These are phyloP conservation scores for Digitonthophagus gazella DNA, from an alignment of 2,888 invertebrate species.

Conservation along the genomic window DNA sequence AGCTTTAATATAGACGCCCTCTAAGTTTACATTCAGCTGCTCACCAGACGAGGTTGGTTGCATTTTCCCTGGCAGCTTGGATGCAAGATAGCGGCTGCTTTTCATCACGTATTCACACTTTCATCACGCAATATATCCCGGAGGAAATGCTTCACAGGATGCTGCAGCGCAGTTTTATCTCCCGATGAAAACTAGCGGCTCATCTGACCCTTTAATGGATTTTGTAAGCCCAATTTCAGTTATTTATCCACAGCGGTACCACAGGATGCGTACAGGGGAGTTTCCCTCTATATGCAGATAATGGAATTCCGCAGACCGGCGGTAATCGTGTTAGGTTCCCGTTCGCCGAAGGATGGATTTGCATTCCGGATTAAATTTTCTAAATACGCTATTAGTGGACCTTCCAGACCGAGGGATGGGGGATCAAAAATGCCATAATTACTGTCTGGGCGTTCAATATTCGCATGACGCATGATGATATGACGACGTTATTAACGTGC, in stretches of 20 bases:
- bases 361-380: constrained; percentile 38
- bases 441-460: no score
- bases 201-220: constrained; percentile 36
- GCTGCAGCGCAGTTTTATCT: not conserved
- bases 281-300: constrained; percentile 38
- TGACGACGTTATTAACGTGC: no score
- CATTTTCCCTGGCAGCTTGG: not conserved
- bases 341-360: constrained; percentile 38
- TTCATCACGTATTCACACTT: not conserved
- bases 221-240: constrained; percentile 33
- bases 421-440: no score
- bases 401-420: not conserved
- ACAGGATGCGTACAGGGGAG: constrained; percentile 27
- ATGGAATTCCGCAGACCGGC: constrained; percentile 40
- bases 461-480: no score
- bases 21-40: not conserved
- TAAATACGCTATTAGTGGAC: constrained; percentile 25
- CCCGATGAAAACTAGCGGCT: not conserved
- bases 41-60: not conserved
- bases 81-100: not conserved
- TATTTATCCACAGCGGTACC: constrained; percentile 29
- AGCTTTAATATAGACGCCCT: not conserved
- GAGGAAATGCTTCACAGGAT: not conserved
- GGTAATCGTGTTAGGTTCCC: constrained; percentile 40
- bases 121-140: not conserved